Base-by-base conservation (phyloP, 2,113 vertebrate species). In the Protobothrops mucrosquamatus region DNA sequence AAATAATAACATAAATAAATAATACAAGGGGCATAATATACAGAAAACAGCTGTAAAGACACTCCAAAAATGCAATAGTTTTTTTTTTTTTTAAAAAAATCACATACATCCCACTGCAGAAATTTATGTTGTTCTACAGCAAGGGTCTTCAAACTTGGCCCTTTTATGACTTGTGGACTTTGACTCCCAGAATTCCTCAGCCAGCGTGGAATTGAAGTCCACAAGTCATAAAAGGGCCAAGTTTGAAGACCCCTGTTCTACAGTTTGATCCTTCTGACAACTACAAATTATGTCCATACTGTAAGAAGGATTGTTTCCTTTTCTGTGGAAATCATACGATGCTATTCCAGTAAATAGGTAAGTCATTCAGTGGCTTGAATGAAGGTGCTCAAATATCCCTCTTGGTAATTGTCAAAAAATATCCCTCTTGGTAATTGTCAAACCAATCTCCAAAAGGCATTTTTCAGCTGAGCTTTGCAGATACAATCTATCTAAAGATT, bases 1-100 rank as follows among this genome's bases (percentile, higher is more conserved):
- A 93, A 90, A 90, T 92, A 91, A 56, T 29, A 93, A 64, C 89
- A 90, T 54, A 64, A 64, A 93, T 93, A 93, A 93, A 93, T 92
- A 92, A 92, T 10, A 54, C 46, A 51, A 61, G 81, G 54, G 29
- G 59, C 39, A 26, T n/a, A 87, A 48, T 6, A 20, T 57, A 81
- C 15, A 81, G 34, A 26, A 81, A 89, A 88, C n/a, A 87, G 6
- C 15, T 54, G 34, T 12, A 92, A 55, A 48, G 23, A 22, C 26
- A n/a, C 56, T 90, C 64, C 56, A 61, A 26, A 93, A 56, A 54
- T 90, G 29, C 54, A 90, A 87, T 7, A 85, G 34, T 22, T 74
- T 69, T 24, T 23, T 20, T 48, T 39, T 74, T 69, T 23, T 23
- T 20, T 48, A 39, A 89, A 88, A 43, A 74, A 43, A 14, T 39